Evolutionary conservation across 2,888 invertebrate genomes (phyloP).

Genomic region (Teleiodes luculella): DNA sequence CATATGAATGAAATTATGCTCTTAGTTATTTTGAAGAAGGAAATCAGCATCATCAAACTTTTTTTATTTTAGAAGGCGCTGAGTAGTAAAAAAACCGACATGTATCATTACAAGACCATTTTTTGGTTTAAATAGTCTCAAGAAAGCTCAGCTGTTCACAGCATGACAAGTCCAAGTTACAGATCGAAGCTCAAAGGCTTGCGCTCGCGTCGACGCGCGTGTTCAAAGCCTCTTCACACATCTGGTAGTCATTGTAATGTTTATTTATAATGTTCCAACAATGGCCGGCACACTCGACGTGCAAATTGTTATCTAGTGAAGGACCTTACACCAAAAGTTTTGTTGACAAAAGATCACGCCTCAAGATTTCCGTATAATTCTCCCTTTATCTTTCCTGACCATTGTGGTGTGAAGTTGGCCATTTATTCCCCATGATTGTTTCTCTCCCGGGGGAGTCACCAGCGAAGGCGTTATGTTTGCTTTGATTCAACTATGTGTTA

Average conservation of each 20-base stretch:
- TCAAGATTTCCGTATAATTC: constrained; percentile 74
- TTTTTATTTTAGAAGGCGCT: too few relatives aligned
- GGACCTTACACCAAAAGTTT: constrained; percentile 26
- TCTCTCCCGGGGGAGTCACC: constrained; percentile 52
- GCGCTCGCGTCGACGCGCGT: constrained; percentile 41
- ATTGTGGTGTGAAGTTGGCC: constrained; percentile 68
- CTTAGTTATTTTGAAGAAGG: too few relatives aligned
- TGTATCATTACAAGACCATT: neutral
- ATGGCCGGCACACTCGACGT: constrained; percentile 57
- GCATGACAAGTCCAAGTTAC: constrained; percentile 32
- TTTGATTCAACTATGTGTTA: constrained; percentile 47
- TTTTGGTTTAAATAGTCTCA: constrained; percentile 22
- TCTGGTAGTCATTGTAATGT: constrained; percentile 67
- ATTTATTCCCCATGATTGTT: constrained; percentile 71
- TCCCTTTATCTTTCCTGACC: constrained; percentile 63
- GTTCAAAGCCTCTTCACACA: constrained; percentile 45
- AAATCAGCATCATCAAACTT: too few relatives aligned
- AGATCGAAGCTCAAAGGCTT: constrained; percentile 42
- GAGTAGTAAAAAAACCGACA: too few relatives aligned
- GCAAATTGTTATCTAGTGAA: constrained; percentile 74
- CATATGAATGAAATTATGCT: too few relatives aligned
- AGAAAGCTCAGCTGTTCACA: constrained; percentile 37
- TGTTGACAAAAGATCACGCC: constrained; percentile 64
- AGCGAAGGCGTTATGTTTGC: constrained; percentile 69
- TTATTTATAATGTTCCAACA: constrained; percentile 67